Base-by-base conservation (phyloP, 1,140 invertebrate species). In the Delia radicum region DNA sequence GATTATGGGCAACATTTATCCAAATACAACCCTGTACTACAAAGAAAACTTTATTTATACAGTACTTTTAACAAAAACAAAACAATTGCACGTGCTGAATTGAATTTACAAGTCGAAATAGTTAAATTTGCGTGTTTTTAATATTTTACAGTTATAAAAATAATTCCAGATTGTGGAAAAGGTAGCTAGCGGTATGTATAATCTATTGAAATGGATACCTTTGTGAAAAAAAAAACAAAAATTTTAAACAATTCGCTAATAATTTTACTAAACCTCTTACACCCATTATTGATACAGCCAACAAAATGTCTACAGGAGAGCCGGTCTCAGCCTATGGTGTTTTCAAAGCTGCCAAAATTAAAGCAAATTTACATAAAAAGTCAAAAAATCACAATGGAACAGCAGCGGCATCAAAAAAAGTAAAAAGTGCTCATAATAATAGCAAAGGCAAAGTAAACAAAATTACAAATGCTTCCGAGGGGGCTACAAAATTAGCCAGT, bases 221-320 rank as follows among this genome's bases (percentile, higher is more conserved):
- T 12, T 24, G 21, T 21, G 6, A 18, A 69, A 10, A 15, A 24
- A 12, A 21, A 33, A 10, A 33, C 33, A 33, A 69, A 69, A 33
- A 69, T 21, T 37, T 69, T 8, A n/a, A 13, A 18, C n/a, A 31
- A 31, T 67, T 67, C 31, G 63, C 63, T 3, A 8, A 15, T 15
- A 13, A 67, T 18, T 67, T 67, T 31, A 67, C 28, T 21, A 18
- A 69, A 69, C 18, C 29, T 7, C 21, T 69, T 69, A 37, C 37
- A 33, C 65, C 65, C 0, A 69, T 69, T 7, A 31, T 69, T 69
- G 65, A 69, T 37, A 37, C 29, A 27, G 29, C 65, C n/a, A 5
- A 33, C 2, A 69, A 69, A 37, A 69, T 69, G 65, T 69, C 65
- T 21, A 21, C 65, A 18, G 65, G 31, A 18, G 65, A 69, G 31